phyloP scores from a whole-genome alignment of 2,888 invertebrate species.

The Pseudococcus jackbeardsleyi region DNA sequence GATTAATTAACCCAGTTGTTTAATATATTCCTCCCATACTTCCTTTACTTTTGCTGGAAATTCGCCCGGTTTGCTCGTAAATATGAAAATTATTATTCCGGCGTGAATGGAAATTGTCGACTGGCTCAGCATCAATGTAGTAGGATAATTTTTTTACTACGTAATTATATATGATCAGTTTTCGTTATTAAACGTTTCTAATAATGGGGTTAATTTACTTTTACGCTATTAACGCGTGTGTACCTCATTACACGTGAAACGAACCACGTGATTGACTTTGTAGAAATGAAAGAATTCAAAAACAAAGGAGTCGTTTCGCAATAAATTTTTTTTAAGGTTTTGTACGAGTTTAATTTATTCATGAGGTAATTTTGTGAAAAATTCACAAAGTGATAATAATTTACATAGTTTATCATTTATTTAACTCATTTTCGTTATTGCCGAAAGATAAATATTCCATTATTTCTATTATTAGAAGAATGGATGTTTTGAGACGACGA shows the following conservation, averaged over 20 bases:
- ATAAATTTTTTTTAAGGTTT: background rate
- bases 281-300: background rate
- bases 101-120: background rate
- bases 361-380: background rate
- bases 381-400: conserved; percentile 19
- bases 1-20: conserved; percentile 31
- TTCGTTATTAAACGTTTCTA: conserved; percentile 7
- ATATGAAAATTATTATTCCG: background rate
- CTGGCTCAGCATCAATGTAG: background rate
- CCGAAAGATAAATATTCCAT: conserved; percentile 13
- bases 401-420: conserved; percentile 2
- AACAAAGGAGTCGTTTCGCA: conserved; percentile 18
- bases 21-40: conserved; percentile 41
- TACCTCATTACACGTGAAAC: background rate
- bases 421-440: background rate
- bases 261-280: background rate
- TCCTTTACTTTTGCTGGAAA: background rate
- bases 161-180: conserved; percentile 10
- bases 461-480: background rate
- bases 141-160: background rate
- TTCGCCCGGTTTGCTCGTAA: background rate
- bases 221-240: background rate
- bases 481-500: background rate
- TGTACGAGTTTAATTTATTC: background rate
- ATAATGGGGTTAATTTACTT: conserved; percentile 15